Base-by-base conservation (phyloP, 2,888 invertebrate genomes). In the Callimorpha dominula region DNA sequence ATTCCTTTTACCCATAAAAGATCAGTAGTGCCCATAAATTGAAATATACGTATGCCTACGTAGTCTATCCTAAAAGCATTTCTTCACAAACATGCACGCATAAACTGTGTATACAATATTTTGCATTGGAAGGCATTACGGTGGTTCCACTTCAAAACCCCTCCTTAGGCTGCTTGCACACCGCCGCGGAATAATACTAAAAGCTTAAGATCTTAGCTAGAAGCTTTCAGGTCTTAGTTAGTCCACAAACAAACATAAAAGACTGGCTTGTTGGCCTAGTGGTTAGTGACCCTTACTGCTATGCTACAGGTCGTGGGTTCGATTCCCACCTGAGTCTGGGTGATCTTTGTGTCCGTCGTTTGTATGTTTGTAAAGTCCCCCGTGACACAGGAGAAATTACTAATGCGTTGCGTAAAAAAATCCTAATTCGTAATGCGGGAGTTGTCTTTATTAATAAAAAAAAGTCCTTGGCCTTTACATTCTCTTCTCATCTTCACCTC, bases 71-170 rank as follows among this genome's bases (percentile, higher is more conserved):
- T 49, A 57, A 74, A 68, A 64, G 31, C 20, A 11, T 63, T 73
- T 64, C 70, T 70, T 70, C 64, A 70, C 67, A 71, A 71, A 68
- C 60, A 74, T 74, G 71, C 67, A 67, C 60, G 67, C 71, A 64
- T 71, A 71, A 74, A 74, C 67, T 74, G 70, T 65, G 68, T 74
- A 68, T 71, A 81, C 82, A 79, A 80, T 78, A 84, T 84, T 83
- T 84, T 84, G 82, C 82, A 84, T 82, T 84, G 84, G 74, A 77
- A 81, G 75, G 78, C 80, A 82, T 84, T 78, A 80, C 82, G 75
- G 73, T 70, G 67, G 73, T 66, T 64, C 64, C 40, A 67, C 67
- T 50, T 73, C 65, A 52, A 68, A 69, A 69, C 63, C 62, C 65
- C 68, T 72, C n/a, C 7, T 72, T 64, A 73, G 43, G 70, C n/a